Base-by-base conservation (phyloP, 2,888 invertebrate species). In the Pecten maximus region DNA sequence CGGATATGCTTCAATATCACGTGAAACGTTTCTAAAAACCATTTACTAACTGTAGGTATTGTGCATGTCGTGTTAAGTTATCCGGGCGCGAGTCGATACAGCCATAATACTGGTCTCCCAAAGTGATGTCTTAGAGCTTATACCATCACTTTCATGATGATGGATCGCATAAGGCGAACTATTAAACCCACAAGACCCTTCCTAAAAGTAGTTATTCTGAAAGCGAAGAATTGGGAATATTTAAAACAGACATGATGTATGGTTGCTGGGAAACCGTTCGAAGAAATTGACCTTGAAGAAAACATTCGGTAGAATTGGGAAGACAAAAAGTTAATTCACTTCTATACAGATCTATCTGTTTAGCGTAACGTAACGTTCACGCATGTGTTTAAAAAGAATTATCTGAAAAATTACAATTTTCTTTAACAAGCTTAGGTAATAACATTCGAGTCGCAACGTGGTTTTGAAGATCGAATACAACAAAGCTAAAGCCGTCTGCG, bases 241-340 rank as follows among this genome's bases (percentile, higher is more conserved):
- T 74, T 28, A 74, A 74, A 74, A 74, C 74, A 74, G 35, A 74
- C 74, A 74, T 74, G 74, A 74, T 74, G 35, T 74, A 74, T 74
- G 12, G 74, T 28, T 28, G 35, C 74, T 35, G 74, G 0, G 8
- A 74, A 74, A 74, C 8, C 74, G 74, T 35, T 74, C 74, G 28
- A 15, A 35, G 3, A 23, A 28, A 35, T 10, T 74, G 74, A 74
- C 74, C 74, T 74, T 74, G 74, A 35, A 74, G 28, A 35, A 28
- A 35, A 10, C 74, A 28, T 74, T 6, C 60, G 23, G 23, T n/a
- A n/a, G 60, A 60, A 60, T 60, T 16, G 60, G 60, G 23, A 60
- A 60, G 60, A 60, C 60, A 60, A 60, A 60, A 6, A 60, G 60
- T 60, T 60, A 60, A 60, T 60, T 60, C n/a, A n/a, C n/a, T n/a